Conservation (phyloP, 2,113 vertebrate species). For the Tylochromis polylepis region DNA sequence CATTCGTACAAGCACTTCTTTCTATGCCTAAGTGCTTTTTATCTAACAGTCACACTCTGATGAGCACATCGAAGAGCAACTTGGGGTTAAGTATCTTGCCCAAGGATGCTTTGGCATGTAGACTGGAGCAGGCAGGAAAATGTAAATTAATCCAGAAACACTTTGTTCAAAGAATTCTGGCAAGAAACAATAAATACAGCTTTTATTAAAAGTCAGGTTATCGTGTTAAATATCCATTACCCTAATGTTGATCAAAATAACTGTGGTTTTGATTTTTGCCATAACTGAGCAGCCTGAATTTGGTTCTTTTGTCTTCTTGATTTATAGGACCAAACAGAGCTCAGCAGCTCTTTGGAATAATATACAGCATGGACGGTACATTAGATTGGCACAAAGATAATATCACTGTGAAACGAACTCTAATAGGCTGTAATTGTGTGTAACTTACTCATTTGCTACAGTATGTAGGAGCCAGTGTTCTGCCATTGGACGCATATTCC, state of each 20-base stretch:
- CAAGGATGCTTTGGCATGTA: background rate
- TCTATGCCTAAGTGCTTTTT: background rate
- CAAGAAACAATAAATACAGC: rapidly evolving
- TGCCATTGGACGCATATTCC: background rate
- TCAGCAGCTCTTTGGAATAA: background rate
- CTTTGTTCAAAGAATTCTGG: background rate
- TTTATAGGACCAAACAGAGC: background rate
- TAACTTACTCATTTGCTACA: background rate
- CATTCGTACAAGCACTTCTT: background rate
- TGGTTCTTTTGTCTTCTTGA: background rate
- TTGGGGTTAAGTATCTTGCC: background rate
- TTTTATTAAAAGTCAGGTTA: background rate
- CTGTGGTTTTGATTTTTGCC: background rate
- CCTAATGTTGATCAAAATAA: background rate
- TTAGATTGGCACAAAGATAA: background rate
- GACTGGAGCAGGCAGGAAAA: background rate
- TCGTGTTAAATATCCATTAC: background rate
- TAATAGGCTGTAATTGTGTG: background rate
- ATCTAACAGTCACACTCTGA: background rate
- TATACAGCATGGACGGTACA: background rate
- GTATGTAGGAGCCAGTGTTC: background rate
- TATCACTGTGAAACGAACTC: rapidly evolving
- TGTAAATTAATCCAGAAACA: background rate
- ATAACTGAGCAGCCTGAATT: background rate
- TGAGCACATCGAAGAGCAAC: too few species aligned